phyloP scores from a whole-genome alignment of 2,888 invertebrate genomes.

The Parasteatoda lunata region DNA sequence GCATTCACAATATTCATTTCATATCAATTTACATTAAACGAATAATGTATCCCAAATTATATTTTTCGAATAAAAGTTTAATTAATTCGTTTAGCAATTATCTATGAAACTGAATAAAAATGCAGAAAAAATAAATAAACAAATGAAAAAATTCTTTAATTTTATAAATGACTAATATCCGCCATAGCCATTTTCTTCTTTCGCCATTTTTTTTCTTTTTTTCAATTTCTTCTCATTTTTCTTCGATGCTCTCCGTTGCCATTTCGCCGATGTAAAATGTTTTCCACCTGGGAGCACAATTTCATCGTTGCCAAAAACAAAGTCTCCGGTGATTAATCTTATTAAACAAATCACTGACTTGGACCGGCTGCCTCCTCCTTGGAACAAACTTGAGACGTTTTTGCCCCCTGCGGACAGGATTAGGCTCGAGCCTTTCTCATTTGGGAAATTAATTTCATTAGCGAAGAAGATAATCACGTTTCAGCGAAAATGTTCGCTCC shows the following conservation, averaged over 20 bases:
- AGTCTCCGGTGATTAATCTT: constrained; percentile 5
- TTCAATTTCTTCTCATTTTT: not conserved
- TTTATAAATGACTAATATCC: not conserved
- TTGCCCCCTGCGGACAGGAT: not conserved
- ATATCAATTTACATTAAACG: too few species aligned
- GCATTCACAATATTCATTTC: too few species aligned
- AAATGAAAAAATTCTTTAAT: not conserved
- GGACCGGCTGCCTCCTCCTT: not conserved
- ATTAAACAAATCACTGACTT: constrained; percentile 2
- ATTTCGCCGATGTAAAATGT: not conserved
- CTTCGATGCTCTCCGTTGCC: not conserved
- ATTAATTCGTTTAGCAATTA: too few species aligned
- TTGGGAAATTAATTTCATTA: too few species aligned
- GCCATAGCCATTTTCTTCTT: not conserved
- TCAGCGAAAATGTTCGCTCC: too few species aligned
- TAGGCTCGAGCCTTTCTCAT: too few species aligned
- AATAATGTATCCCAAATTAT: too few species aligned
- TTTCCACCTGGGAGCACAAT: constrained; percentile 2
- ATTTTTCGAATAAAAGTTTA: too few species aligned
- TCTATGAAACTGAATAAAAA: too few species aligned
- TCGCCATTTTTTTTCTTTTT: not conserved
- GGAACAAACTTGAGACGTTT: not conserved
- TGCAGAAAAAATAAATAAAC: too few species aligned
- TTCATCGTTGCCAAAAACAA: constrained; percentile 5
- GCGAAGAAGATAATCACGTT: too few species aligned